A percentile compares a stretch with the other conserved stretches of the same genome.
Conservation (phyloP, 92 coral and sea anemone species). For the Epizoanthus illoricatus region DNA sequence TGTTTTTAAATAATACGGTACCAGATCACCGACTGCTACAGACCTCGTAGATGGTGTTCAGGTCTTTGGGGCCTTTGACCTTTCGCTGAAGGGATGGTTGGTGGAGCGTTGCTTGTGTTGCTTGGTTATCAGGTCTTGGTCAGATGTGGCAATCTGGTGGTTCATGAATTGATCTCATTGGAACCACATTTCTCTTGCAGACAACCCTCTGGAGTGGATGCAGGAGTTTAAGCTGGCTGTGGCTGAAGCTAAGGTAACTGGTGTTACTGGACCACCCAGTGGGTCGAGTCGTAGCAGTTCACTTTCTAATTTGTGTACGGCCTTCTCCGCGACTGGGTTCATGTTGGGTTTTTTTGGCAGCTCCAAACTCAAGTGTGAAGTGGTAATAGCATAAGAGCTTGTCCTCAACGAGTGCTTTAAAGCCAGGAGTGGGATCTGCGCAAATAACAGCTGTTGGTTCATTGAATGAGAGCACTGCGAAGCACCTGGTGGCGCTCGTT, state of each 20-base stretch:
- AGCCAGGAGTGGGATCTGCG: constrained; percentile 26
- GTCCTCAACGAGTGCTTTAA: constrained; percentile 19
- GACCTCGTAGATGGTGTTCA: neutral
- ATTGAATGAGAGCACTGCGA: constrained; percentile 19
- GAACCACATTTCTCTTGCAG: constrained; percentile 21
- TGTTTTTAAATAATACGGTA: too few relatives aligned
- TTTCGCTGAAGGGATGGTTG: constrained; percentile 19
- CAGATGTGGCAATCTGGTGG: neutral
- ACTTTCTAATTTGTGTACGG: neutral
- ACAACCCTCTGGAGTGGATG: constrained; percentile 13
- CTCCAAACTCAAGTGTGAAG: neutral
- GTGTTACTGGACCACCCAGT: neutral
- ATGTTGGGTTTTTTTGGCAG: constrained; percentile 7
- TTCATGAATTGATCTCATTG: neutral
- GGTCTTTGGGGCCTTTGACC: neutral
- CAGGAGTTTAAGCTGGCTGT: neutral
- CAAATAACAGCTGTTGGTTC: neutral
- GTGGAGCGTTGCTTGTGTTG: constrained; percentile 9
- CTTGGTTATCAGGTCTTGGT: neutral
- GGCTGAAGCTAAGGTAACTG: neutral
- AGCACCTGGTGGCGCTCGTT: constrained; percentile 29
- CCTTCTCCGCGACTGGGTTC: constrained; percentile 22
- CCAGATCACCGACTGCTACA: constrained; percentile 21
- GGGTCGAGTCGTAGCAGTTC: constrained; percentile 5
- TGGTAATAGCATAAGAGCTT: neutral